Evolutionary conservation across 2,797 vertebrate species (phyloP).

Genomic region (Schizopygopsis pylzovi): DNA sequence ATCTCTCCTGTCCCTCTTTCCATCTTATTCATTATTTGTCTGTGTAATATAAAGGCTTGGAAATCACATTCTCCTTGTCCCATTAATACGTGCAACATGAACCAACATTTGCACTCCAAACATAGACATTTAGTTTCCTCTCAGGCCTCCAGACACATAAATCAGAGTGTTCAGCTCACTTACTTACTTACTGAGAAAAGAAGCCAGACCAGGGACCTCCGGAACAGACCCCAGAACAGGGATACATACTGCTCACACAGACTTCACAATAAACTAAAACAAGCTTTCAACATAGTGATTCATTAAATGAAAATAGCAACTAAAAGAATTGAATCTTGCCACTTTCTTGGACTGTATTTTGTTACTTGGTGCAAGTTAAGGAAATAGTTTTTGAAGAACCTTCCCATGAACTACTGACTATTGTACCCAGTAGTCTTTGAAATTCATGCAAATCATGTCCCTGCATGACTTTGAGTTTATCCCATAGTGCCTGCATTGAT

Average conservation of each 20-base stretch:
- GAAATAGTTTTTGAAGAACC: neutral
- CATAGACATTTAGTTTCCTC: conserved; percentile 50
- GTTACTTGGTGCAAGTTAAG: neutral
- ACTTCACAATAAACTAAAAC: neutral
- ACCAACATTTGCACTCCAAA: conserved; percentile 45
- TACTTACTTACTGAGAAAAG: conserved; percentile 41
- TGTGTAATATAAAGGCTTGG: conserved; percentile 35
- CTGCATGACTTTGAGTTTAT: neutral
- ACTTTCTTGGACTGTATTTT: neutral
- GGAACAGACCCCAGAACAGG: neutral
- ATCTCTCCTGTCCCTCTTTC: conserved; percentile 24
- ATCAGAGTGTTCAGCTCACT: conserved; percentile 50
- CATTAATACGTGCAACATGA: conserved; percentile 56
- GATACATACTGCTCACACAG: neutral
- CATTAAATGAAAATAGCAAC: neutral
- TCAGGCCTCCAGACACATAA: conserved; percentile 54
- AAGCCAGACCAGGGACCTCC: conserved; percentile 29
- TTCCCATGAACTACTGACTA: neutral
- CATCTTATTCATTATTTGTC: neutral
- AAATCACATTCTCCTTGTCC: conserved; percentile 58
- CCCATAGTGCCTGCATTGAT: neutral
- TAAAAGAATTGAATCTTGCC: neutral
- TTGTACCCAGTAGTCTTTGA: neutral
- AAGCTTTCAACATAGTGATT: neutral
- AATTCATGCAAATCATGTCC: neutral